Percentiles rank a stretch among this genome's conserved stretches.
Evolutionary conservation across 1,140 invertebrate species (phyloP).

Genomic region (Nomia melanderi): DNA sequence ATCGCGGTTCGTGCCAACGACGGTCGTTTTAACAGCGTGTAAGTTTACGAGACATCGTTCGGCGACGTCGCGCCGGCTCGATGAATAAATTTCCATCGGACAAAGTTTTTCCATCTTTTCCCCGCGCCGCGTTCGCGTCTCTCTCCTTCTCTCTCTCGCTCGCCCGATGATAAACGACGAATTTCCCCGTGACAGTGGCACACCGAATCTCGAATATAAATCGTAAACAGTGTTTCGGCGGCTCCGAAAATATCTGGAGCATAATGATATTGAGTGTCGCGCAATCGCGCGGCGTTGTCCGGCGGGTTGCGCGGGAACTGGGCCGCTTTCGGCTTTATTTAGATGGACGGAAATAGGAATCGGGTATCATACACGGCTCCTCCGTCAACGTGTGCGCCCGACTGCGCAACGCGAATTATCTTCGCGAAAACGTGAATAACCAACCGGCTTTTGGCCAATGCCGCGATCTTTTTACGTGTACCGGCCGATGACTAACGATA

Average conservation of each 20-base stretch:
- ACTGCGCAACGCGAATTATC: conserved; percentile 57
- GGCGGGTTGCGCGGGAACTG: conserved; percentile 58
- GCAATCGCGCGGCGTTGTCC: conserved; percentile 46
- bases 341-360: conserved; percentile 70
- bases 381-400: conserved; percentile 47
- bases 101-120: background rate
- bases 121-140: too few relatives aligned
- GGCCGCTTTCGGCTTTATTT: conserved; percentile 73
- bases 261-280: conserved; percentile 47
- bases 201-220: background rate
- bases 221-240: background rate
- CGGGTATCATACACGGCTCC: conserved; percentile 54
- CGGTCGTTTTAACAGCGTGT: conserved; percentile 5
- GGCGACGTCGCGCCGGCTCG: too few relatives aligned
- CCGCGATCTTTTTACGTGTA: conserved; percentile 12
- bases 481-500: conserved; percentile 12
- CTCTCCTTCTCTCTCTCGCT: too few relatives aligned
- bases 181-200: background rate
- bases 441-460: conserved; percentile 16
- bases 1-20: conserved; percentile 29
- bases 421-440: conserved; percentile 29
- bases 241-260: conserved; percentile 52
- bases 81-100: background rate
- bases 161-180: background rate
- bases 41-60: background rate